Conservation (phyloP, 2,113 vertebrate genomes). For the Rostratula benghalensis region DNA sequence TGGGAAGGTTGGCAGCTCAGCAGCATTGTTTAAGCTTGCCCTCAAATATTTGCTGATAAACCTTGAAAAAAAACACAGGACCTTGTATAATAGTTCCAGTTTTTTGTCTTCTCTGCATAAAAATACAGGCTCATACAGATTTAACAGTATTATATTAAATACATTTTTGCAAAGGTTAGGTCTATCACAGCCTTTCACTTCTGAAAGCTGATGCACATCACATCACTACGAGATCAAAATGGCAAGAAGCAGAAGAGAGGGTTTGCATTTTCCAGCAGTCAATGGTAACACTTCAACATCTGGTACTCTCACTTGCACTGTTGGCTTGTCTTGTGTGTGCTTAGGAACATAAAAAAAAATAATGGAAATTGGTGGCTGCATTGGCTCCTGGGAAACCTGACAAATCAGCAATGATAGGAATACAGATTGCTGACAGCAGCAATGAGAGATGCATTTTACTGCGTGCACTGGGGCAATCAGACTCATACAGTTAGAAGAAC, state of each 20-base stretch:
- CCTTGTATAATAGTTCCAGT: background rate
- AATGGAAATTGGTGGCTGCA: background rate
- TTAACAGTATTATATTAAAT: background rate
- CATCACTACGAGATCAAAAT: background rate
- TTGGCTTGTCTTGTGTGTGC: background rate
- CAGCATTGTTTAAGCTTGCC: slow-evolving; percentile 28
- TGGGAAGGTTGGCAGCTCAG: background rate
- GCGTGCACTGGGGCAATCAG: background rate
- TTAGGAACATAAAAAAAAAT: background rate
- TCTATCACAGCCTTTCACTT: background rate
- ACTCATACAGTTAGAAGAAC: background rate
- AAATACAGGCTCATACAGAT: background rate
- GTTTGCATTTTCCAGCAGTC: background rate
- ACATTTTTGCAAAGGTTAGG: background rate
- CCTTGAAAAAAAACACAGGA: slow-evolving; percentile 5
- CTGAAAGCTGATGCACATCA: background rate
- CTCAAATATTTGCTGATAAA: slow-evolving; percentile 5
- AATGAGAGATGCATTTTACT: background rate
- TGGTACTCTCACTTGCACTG: background rate
- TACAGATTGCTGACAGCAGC: background rate
- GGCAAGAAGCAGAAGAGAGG: background rate
- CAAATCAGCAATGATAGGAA: background rate
- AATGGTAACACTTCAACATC: background rate
- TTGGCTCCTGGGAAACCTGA: background rate
- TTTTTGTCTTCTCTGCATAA: background rate